Evolutionary conservation across 1,140 invertebrate genomes (phyloP), one percentile per base, ranked within the genome.

Genomic region (Drosophila suzukii): DNA sequence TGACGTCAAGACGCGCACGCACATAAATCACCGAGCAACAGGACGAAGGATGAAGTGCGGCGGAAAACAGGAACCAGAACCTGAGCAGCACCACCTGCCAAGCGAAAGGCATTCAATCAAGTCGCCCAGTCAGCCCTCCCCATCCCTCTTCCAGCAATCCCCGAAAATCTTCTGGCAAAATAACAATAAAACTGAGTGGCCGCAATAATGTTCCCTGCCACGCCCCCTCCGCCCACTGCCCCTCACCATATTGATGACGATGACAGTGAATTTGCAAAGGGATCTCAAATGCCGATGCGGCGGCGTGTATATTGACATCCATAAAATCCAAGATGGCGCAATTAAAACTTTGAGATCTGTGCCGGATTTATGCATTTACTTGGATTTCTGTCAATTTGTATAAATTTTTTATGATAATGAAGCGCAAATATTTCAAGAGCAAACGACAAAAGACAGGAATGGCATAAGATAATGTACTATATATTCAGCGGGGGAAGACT

Each of bases 91-190:
- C 46, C 61, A 75, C 59, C 61, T 78, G 70, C 49, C 58, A 61
- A 75, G 50, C 66, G 62, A 82, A 85, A 81, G 75, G 58, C 82
- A 86, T 78, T 86, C 75, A 85, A 86, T 85, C 82, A 82, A 65
- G 53, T 24, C 66, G 53, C 27, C 12, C 15, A 3, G 41, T 36
- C 34, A 36, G n/a, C n/a, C 34, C 34, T 0, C 43, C 8, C 15
- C 4, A 12, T 11, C 36, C 41, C 12, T 20, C 30, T 13, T 17
- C 27, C 34, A 34, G 13, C 12, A 10, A 17, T 12, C 41, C 20
- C 43, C 34, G 44, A 34, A 58, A 68, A 71, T 58, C 32, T 46
- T 38, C 30, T 71, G 54, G 15, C 66, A 53, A 79, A 78, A 79
- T 78, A 74, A 67, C 74, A 72, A 77, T 77, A 81, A 81, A 82